Base-by-base conservation (phyloP, 2,888 invertebrate species). In the Zhuqinia jingwanae region DNA sequence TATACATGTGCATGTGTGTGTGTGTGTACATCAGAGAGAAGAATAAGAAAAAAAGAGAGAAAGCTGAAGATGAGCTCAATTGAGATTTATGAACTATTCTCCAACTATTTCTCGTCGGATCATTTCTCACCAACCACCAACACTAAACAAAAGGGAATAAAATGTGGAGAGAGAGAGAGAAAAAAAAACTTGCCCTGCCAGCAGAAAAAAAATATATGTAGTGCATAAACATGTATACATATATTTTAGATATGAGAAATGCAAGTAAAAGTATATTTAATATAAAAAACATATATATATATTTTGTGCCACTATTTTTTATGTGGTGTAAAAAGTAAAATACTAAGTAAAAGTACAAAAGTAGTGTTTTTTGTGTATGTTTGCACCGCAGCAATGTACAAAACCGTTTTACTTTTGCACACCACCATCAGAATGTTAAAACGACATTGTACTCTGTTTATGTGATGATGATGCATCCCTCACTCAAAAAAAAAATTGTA, bases 81-180 rank as follows among this genome's bases (percentile, higher is more conserved):
- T 89, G 89, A 89, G 89, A 89, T 89, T 89, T 89, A 89, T 89
- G 89, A 88, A 88, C 84, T 85, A 85, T 84, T 81, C 81, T 80
- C 80, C 73, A 81, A 85, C 75, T 82, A 82, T 82, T 82, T 82
- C 76, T 76, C 53, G 60, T 60, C 30, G 75, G 82, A 82, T 82
- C 82, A 82, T 76, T 82, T 82, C 82, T 82, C 75, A 75, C 82
- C 82, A 70, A 70, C 70, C 70, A 82, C 73, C 60, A 63, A 63
- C 73, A 75, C 75, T 75, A 70, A 81, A 81, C 81, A 81, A 81
- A 79, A 81, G 81, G 81, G 81, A 81, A 81, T 81, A 81, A 81
- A 73, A 81, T 81, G 81, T n/a, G n/a, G n/a, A n/a, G n/a, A n/a
- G n/a, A n/a, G n/a, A n/a, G n/a, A n/a, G n/a, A n/a, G n/a, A n/a